Evolutionary conservation across 2,797 vertebrate genomes (phyloP).

Genomic region (Oophaga sylvatica): DNA sequence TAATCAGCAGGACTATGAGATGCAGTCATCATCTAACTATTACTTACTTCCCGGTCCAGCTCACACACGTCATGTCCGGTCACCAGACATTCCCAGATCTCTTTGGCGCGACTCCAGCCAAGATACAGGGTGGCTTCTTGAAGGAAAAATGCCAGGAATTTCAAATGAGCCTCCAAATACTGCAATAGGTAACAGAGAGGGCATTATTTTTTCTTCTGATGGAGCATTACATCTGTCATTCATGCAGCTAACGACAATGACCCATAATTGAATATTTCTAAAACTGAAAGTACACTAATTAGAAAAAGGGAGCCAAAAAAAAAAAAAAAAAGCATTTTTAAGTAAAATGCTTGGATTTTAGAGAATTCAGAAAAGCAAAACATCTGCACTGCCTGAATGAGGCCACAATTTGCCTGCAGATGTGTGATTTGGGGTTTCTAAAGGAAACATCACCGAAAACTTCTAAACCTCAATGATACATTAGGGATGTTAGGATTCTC

Average conservation of each 20-base stretch:
- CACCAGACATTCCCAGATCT: conserved; percentile 98
- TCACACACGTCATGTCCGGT: conserved; percentile 96
- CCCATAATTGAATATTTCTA: not conserved
- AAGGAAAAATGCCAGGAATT: conserved; percentile 98
- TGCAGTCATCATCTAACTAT: too few species aligned
- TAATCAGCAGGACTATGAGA: not conserved
- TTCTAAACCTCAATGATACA: too few species aligned
- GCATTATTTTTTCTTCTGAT: conserved; percentile 58
- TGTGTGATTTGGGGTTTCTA: too few species aligned
- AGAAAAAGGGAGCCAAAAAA: not conserved
- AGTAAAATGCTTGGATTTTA: not conserved
- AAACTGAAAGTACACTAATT: not conserved
- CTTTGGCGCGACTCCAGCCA: conserved; percentile 96
- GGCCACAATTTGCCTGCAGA: too few species aligned
- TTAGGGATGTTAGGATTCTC: not conserved
- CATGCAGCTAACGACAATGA: not conserved
- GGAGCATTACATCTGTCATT: not conserved
- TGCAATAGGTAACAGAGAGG: conserved; percentile 71
- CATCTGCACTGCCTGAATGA: not conserved
- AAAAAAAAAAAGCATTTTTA: too few species aligned
- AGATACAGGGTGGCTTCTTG: conserved; percentile 98
- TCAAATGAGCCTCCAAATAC: conserved; percentile 98
- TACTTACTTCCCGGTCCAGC: conserved; percentile 91
- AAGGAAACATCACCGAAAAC: too few species aligned
- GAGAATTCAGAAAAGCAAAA: not conserved